Conservation (phyloP, 2,888 invertebrate species). For the Platycheirus rosarum region DNA sequence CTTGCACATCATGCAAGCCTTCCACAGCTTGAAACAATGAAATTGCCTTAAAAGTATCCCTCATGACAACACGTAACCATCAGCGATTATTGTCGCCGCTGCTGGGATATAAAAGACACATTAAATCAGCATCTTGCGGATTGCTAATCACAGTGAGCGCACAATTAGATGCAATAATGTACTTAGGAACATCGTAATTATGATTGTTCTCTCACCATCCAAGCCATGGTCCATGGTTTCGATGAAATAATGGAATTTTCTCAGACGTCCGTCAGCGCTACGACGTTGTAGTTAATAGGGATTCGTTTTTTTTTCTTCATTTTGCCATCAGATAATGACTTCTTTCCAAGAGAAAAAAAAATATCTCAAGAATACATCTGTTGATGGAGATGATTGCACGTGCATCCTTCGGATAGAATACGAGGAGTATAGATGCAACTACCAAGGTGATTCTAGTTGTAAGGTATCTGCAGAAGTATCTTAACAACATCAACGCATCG, state of each 20-base stretch:
- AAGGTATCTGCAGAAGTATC: background rate
- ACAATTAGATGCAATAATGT: constrained; percentile 31
- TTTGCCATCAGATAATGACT: constrained; percentile 32
- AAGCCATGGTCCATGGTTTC: background rate
- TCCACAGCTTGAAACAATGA: constrained; percentile 34
- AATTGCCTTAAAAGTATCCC: constrained; percentile 30
- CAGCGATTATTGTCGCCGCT: constrained; percentile 7
- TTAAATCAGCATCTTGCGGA: constrained; percentile 31
- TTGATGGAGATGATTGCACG: constrained; percentile 47
- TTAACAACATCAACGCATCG: constrained; percentile 8
- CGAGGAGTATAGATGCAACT: background rate
- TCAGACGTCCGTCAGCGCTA: constrained; percentile 6
- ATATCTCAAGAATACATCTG: constrained; percentile 13
- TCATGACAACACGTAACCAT: constrained; percentile 19
- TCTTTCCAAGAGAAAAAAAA: background rate
- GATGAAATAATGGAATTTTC: constrained; percentile 34
- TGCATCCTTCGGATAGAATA: constrained; percentile 30
- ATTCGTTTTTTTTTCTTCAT: constrained; percentile 8
- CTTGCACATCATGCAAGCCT: background rate
- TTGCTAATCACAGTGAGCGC: constrained; percentile 26
- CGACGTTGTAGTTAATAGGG: constrained; percentile 19
- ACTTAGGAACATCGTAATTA: constrained; percentile 30
- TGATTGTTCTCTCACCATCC: constrained; percentile 37
- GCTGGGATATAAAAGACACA: constrained; percentile 17
- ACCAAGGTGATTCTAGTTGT: constrained; percentile 38